phyloP scores from a whole-genome alignment of 2,113 vertebrate genomes.

The Callospermophilus lateralis region DNA sequence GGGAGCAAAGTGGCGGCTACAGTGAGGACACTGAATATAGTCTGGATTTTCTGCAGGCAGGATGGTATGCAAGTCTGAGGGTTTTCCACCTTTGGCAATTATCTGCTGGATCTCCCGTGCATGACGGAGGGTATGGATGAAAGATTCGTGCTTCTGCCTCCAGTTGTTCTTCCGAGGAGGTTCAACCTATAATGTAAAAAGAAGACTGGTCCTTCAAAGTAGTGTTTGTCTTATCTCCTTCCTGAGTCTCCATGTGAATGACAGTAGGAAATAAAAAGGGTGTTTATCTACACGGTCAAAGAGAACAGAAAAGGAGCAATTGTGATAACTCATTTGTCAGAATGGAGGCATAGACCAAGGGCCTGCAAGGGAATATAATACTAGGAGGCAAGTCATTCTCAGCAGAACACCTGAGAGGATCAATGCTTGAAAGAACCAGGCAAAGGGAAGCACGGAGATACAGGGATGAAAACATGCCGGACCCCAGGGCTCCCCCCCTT shows the following conservation, averaged over 20 bases:
- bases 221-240: background rate
- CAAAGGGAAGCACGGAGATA: background rate
- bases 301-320: background rate
- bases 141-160: constrained; percentile 87
- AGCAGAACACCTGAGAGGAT: background rate
- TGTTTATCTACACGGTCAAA: background rate
- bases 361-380: background rate
- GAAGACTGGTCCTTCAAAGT: constrained; percentile 5
- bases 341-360: background rate
- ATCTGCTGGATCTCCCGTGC: constrained; percentile 82
- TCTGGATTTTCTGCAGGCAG: constrained; percentile 85
- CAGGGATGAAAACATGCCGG: background rate
- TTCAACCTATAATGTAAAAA: constrained; percentile 73
- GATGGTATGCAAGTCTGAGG: constrained; percentile 70
- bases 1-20: constrained; percentile 87
- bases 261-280: background rate
- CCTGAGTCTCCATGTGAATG: background rate
- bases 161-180: constrained; percentile 84
- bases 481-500: background rate
- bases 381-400: background rate
- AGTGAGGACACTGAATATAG: constrained; percentile 89
- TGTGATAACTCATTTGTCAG: background rate
- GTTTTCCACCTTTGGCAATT: constrained; percentile 82
- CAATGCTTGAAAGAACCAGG: background rate
- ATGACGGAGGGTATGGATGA: constrained; percentile 84